Conservation (phyloP, 2,888 invertebrate species). For the Athrips mouffetella region DNA sequence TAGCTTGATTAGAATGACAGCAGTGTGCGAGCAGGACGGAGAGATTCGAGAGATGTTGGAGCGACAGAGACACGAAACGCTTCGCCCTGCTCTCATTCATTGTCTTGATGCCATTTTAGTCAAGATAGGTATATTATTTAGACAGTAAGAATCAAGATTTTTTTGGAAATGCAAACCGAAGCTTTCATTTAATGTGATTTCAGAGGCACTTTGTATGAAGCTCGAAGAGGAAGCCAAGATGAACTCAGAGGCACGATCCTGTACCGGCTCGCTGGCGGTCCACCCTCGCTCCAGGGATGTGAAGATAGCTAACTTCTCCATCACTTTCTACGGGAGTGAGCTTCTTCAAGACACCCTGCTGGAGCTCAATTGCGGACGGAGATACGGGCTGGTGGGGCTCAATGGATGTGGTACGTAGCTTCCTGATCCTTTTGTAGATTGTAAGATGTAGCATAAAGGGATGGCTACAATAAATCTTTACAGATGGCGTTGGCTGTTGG, state of each 20-base stretch:
- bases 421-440: neutral
- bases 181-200: no score
- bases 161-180: no score
- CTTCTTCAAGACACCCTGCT: slow-evolving; percentile 96
- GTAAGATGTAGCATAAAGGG: neutral
- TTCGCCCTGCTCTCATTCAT: no score
- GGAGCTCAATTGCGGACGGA: slow-evolving; percentile 97
- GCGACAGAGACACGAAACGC: no score
- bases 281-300: slow-evolving; percentile 97
- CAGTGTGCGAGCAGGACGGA: no score
- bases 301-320: slow-evolving; percentile 96
- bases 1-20: no score
- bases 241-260: slow-evolving; percentile 94
- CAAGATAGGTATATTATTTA: no score
- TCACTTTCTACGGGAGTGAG: slow-evolving; percentile 98
- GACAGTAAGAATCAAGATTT: no score
- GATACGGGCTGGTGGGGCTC: slow-evolving; percentile 97
- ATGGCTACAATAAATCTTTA: no score
- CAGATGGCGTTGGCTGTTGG: no score
- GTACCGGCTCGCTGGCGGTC: slow-evolving; percentile 96
- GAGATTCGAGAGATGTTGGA: no score
- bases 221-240: slow-evolving; percentile 94
- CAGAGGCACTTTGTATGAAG: slow-evolving; percentile 91
- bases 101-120: no score
- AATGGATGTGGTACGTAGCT: slow-evolving; percentile 92